These are phyloP conservation scores for Heliconius charithonia DNA, from an alignment of 2,888 invertebrate species.

Conservation along the genomic window DNA sequence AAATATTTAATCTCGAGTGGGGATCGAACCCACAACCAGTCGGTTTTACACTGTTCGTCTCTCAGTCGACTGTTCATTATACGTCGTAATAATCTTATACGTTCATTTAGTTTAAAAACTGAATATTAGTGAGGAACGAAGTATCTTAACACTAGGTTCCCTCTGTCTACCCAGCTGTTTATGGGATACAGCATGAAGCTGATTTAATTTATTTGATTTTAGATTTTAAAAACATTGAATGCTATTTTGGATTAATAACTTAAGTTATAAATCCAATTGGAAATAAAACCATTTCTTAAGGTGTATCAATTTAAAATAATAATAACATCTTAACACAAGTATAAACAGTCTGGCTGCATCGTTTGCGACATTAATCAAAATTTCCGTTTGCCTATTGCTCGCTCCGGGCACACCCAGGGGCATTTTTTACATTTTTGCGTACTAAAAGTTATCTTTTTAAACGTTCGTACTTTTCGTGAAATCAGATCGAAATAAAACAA, in stretches of 20 bases:
- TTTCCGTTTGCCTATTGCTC: slow-evolving; percentile 42
- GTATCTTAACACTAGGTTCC: too few relatives aligned
- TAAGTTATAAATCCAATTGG: background rate
- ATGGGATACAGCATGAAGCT: too few relatives aligned
- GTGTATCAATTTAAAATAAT: background rate
- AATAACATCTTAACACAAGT: slow-evolving; percentile 10
- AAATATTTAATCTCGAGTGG: too few relatives aligned
- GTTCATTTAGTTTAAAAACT: background rate
- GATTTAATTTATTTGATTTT: too few relatives aligned
- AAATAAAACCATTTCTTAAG: background rate
- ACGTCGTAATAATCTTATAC: background rate
- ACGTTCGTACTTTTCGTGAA: background rate
- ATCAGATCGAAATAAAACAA: slow-evolving; percentile 24
- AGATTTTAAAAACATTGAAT: too few relatives aligned
- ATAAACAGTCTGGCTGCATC: slow-evolving; percentile 25
- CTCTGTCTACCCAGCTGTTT: too few relatives aligned
- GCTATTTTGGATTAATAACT: background rate
- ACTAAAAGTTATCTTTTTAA: slow-evolving; percentile 23
- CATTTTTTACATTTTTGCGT: slow-evolving; percentile 37
- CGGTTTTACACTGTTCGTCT: too few relatives aligned
- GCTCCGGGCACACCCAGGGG: slow-evolving; percentile 30
- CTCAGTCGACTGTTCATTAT: too few relatives aligned
- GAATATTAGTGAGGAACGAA: too few relatives aligned
- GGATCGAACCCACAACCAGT: too few relatives aligned
- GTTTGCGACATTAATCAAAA: slow-evolving; percentile 42